Conservation (phyloP, 2,888 invertebrate species). For the Ornithoptera priamus region DNA sequence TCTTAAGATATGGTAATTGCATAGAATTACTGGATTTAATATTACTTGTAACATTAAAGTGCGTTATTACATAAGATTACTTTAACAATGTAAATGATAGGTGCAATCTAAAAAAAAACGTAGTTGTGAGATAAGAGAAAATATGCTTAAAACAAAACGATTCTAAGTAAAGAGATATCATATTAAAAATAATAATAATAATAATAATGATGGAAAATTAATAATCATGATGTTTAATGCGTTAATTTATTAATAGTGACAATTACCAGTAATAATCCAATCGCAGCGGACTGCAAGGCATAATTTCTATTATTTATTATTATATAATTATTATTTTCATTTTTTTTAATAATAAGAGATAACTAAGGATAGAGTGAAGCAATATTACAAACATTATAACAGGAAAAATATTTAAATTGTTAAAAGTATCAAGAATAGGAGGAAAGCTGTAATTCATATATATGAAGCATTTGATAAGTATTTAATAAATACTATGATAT, state of each 20-base stretch:
- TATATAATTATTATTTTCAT: conserved; percentile 52
- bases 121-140: conserved; percentile 27
- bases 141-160: conserved; percentile 25
- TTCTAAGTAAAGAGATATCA: conserved; percentile 30
- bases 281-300: conserved; percentile 86
- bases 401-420: conserved; percentile 19
- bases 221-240: conserved; percentile 48
- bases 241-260: conserved; percentile 55
- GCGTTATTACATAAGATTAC: conserved; percentile 5
- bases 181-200: conserved; percentile 39
- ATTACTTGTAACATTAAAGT: not conserved
- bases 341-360: conserved; percentile 37
- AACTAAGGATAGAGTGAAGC: conserved; percentile 25
- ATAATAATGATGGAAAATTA: conserved; percentile 43
- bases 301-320: conserved; percentile 50
- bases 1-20: too few relatives aligned
- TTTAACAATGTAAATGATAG: not conserved
- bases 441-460: not conserved
- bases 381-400: conserved; percentile 26
- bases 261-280: conserved; percentile 88
- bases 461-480: conserved; percentile 1
- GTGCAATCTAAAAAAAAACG: conserved; percentile 31
- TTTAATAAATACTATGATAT: conserved; percentile 25
- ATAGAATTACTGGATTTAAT: too few relatives aligned
- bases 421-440: not conserved